These are phyloP conservation scores for Conchocele bisecta DNA, from an alignment of 2,888 invertebrate genomes.

Conservation along the genomic window DNA sequence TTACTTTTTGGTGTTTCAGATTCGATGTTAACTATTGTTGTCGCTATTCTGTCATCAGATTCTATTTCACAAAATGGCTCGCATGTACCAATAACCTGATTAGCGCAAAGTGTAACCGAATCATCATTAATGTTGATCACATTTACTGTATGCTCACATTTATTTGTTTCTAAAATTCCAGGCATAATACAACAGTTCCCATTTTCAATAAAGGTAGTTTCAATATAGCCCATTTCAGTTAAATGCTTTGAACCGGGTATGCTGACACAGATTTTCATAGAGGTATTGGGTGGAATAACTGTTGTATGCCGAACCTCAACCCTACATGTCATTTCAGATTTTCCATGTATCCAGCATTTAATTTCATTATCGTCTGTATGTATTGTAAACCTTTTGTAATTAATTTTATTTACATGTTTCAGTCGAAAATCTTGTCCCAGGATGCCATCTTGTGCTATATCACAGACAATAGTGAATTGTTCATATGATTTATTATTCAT, in stretches of 20 bases:
- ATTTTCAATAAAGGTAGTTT: background rate
- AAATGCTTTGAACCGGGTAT: constrained; percentile 1
- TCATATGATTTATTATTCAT: background rate
- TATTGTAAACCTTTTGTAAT: constrained; percentile 20
- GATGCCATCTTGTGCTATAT: constrained; percentile 33
- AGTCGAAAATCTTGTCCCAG: constrained; percentile 41
- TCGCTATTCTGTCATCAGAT: too few species aligned
- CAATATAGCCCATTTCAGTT: background rate
- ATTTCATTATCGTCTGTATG: constrained; percentile 4
- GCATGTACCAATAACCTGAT: too few species aligned
- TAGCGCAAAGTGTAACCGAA: too few species aligned
- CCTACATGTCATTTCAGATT: constrained; percentile 4
- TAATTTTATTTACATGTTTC: constrained; percentile 12
- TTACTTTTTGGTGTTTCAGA: too few species aligned
- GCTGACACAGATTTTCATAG: background rate
- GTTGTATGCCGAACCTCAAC: constrained; percentile 10
- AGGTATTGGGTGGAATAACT: constrained; percentile 10
- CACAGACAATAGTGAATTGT: constrained; percentile 23
- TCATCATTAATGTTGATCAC: too few species aligned
- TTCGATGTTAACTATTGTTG: too few species aligned
- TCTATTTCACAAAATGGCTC: too few species aligned
- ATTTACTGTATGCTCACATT: too few species aligned
- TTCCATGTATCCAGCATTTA: constrained; percentile 22
- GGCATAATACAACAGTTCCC: constrained; percentile 1
- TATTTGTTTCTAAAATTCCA: constrained; percentile 4